Evolutionary conservation across 1,140 invertebrate genomes (phyloP).

Genomic region (Tetramorium simillimum): DNA sequence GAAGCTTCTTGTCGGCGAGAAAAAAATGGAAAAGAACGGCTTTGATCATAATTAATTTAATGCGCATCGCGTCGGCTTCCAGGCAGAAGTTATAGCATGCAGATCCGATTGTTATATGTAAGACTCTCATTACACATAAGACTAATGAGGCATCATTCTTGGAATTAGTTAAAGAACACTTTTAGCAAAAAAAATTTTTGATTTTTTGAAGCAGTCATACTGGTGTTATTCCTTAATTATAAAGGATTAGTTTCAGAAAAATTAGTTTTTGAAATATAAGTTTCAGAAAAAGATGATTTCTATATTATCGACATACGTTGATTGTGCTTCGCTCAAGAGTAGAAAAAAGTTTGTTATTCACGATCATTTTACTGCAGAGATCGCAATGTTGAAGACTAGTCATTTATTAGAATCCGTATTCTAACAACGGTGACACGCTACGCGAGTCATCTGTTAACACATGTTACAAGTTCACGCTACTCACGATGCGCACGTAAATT

Average conservation of each 20-base stretch:
- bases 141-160: too few species aligned
- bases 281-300: neutral
- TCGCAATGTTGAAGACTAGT: neutral
- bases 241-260: neutral
- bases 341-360: neutral
- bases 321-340: neutral
- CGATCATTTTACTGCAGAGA: neutral
- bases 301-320: slow-evolving; percentile 13
- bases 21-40: neutral
- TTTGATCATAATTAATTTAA: neutral
- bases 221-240: too few species aligned
- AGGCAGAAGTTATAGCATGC: too few species aligned
- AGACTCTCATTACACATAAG: too few species aligned
- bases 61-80: too few species aligned
- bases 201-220: too few species aligned
- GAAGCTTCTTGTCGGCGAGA: neutral
- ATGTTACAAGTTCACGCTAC: neutral
- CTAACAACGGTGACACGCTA: neutral
- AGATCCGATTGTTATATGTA: too few species aligned
- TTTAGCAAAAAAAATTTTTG: too few species aligned
- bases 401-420: slow-evolving; percentile 4
- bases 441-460: slow-evolving; percentile 37
- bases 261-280: too few species aligned
- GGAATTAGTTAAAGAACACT: too few species aligned
- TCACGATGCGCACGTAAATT: slow-evolving; percentile 10